Evolutionary conservation across 1,140 invertebrate genomes (phyloP).

Genomic region (Planococcus citri): DNA sequence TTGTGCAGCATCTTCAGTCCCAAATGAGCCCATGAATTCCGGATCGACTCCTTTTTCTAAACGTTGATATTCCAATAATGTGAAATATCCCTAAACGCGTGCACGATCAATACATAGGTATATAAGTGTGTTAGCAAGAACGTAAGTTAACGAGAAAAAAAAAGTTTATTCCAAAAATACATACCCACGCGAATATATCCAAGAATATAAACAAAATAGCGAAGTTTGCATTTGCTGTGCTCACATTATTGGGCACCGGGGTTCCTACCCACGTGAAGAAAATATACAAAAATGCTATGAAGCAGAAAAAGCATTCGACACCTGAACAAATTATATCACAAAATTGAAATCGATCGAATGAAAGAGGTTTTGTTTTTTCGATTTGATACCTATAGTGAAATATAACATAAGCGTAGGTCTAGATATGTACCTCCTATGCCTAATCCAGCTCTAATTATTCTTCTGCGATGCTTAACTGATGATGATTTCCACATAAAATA

Average conservation of each 20-base stretch:
- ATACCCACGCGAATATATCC: constrained; percentile 20
- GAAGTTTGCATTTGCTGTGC: constrained; percentile 22
- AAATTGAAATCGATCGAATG: neutral
- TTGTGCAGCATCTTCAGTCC: constrained; percentile 1
- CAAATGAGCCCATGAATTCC: constrained; percentile 7
- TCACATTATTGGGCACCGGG: constrained; percentile 10
- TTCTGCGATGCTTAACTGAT: constrained; percentile 23
- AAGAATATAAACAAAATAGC: constrained; percentile 24
- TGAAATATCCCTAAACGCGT: constrained; percentile 1
- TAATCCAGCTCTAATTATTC: constrained; percentile 21
- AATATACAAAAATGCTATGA: constrained; percentile 22
- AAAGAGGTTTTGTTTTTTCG: neutral
- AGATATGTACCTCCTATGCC: neutral
- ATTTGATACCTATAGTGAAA: neutral
- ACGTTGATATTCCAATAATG: constrained; percentile 12
- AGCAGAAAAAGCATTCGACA: constrained; percentile 21
- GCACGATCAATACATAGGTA: neutral
- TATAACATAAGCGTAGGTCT: neutral
- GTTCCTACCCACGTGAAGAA: constrained; percentile 19
- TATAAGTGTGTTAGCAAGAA: too few species aligned
- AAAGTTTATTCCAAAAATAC: too few species aligned
- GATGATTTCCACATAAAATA: constrained; percentile 24
- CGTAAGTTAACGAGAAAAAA: neutral
- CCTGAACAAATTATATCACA: neutral
- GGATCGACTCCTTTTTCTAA: constrained; percentile 14